Conservation (phyloP, 2,113 vertebrate genomes). For the Ellobius talpinus region DNA sequence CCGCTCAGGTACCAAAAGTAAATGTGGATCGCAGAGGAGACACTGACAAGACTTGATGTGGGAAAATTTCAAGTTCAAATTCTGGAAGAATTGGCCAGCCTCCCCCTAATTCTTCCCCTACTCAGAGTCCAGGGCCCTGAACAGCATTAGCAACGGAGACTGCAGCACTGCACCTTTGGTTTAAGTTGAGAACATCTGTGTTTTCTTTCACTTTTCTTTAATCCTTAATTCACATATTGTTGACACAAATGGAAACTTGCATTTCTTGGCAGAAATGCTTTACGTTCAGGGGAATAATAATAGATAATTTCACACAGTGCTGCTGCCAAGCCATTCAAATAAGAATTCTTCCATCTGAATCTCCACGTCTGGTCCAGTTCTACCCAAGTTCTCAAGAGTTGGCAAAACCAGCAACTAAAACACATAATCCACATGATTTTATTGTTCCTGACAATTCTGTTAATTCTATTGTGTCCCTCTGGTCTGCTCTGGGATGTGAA, state of each 20-base stretch:
- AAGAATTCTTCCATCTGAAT: conserved; percentile 47
- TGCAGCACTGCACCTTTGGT: neutral
- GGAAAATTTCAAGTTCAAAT: conserved; percentile 35
- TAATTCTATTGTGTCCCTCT: neutral
- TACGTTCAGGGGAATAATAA: conserved; percentile 33
- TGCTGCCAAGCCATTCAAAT: conserved; percentile 46
- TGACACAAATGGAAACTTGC: conserved; percentile 11
- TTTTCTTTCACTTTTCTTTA: conserved; percentile 39
- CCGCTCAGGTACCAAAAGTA: neutral
- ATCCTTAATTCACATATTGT: conserved; percentile 61
- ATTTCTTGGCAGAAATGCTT: conserved; percentile 67
- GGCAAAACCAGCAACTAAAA: conserved; percentile 41
- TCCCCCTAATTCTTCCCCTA: neutral
- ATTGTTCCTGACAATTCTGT: conserved; percentile 45
- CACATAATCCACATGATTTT: conserved; percentile 38
- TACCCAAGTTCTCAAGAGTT: neutral
- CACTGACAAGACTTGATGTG: neutral
- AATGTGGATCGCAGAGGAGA: neutral
- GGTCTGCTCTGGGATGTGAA: neutral
- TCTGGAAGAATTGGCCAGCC: neutral
- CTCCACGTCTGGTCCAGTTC: neutral
- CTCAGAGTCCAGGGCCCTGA: neutral
- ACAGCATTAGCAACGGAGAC: neutral
- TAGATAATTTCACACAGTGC: neutral
- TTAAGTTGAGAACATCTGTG: conserved; percentile 14